Evolutionary conservation across 2,888 invertebrate species (phyloP).

Genomic region (Alloscopus bannaensis): DNA sequence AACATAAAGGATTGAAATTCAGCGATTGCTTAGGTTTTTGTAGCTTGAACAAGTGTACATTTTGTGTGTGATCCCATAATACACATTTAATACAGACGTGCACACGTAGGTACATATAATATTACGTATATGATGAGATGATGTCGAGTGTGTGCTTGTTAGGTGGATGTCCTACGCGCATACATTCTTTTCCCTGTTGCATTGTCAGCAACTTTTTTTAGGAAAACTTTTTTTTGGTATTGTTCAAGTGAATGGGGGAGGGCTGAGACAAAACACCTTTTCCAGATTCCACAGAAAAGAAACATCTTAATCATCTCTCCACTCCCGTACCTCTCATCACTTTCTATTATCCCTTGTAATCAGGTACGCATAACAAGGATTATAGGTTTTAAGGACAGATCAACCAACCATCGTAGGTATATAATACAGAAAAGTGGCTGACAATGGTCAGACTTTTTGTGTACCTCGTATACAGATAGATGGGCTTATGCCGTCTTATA

Average conservation of each 20-base stretch:
- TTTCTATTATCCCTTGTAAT: slow-evolving; percentile 56
- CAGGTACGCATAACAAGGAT: slow-evolving; percentile 48
- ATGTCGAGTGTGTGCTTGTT: background rate
- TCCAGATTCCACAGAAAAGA: slow-evolving; percentile 58
- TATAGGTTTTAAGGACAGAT: slow-evolving; percentile 54
- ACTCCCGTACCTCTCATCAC: slow-evolving; percentile 56
- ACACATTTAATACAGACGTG: background rate
- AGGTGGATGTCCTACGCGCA: background rate
- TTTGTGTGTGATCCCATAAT: background rate
- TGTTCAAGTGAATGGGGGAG: slow-evolving; percentile 59
- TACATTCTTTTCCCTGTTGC: background rate
- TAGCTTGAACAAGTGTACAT: no score
- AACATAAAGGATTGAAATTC: no score
- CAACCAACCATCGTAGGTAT: slow-evolving; percentile 4
- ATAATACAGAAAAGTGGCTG: background rate
- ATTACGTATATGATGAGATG: background rate
- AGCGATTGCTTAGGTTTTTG: no score
- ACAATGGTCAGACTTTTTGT: background rate
- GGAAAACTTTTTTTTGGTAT: slow-evolving; percentile 36
- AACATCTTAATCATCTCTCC: slow-evolving; percentile 58
- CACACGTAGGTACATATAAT: background rate
- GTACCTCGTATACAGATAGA: background rate
- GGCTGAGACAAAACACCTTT: slow-evolving; percentile 61
- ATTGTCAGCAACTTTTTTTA: slow-evolving; percentile 50
- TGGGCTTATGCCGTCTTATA: no score